Evolutionary conservation across 2,888 invertebrate genomes (phyloP).

Genomic region (Psococerastis gibbosa): DNA sequence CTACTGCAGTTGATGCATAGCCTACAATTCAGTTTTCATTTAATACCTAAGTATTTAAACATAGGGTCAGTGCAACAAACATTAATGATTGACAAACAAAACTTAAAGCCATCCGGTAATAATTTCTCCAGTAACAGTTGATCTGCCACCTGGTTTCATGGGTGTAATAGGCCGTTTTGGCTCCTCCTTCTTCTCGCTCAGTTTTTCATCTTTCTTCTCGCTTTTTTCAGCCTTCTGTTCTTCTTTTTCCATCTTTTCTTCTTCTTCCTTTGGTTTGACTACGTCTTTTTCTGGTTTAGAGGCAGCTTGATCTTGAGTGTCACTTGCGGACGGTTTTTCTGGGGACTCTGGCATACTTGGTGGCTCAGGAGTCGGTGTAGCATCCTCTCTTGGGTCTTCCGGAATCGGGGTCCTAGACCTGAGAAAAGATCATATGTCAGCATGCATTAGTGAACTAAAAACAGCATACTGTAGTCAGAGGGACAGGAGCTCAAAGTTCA

Average conservation of each 20-base stretch:
- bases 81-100: too few relatives aligned
- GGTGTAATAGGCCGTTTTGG: constrained; percentile 23
- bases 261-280: constrained; percentile 12
- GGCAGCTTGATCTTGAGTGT: constrained; percentile 10
- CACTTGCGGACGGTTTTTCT: constrained; percentile 2
- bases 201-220: constrained; percentile 9
- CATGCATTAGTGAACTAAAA: too few relatives aligned
- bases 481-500: too few relatives aligned
- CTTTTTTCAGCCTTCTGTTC: constrained; percentile 11
- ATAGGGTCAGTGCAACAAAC: too few relatives aligned
- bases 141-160: constrained; percentile 37
- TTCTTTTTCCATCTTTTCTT: constrained; percentile 11
- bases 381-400: constrained; percentile 34
- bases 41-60: too few relatives aligned
- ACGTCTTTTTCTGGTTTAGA: constrained; percentile 9
- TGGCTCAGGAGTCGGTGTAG: constrained; percentile 24
- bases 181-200: constrained; percentile 20
- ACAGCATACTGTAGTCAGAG: too few relatives aligned
- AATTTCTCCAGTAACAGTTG: constrained; percentile 50
- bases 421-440: too few relatives aligned
- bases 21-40: too few relatives aligned
- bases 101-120: constrained; percentile 53
- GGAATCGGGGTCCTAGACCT: constrained; percentile 38
- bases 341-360: constrained; percentile 23
- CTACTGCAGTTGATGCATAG: too few relatives aligned